Base-by-base conservation (phyloP, 2,797 vertebrate species). In the Cirrhinus mrigala region DNA sequence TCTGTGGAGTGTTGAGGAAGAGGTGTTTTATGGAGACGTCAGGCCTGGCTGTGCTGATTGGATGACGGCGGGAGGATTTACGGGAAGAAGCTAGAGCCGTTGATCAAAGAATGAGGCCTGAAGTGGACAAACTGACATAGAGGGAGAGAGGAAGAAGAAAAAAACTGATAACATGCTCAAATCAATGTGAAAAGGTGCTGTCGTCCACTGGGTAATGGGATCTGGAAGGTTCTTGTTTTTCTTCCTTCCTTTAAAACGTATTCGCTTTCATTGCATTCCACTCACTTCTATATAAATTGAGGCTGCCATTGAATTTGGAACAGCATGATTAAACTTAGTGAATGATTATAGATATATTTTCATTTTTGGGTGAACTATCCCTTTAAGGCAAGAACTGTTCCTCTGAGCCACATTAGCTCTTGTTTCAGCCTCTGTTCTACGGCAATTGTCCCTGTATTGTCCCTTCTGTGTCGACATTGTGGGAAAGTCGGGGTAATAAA, bases 91-190 rank as follows among this genome's bases (percentile, higher is more conserved):
- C 93, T 94, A 90, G 91, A 91, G 91, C 90, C 86, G 93, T 95
- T 93, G 89, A 94, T 95, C 95, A 94, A 94, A 93, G 88, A 92
- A 93, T 93, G 92, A 91, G 90, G 91, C 94, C 93, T 94, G 93
- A 92, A 91, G 92, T 90, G 87, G 90, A 92, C 92, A 91, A 91
- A 91, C 90, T 87, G 88, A 90, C 79, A 81, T 44, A 70, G 75
- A 76, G 56, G 80, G 83, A 83, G 73, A 20, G 66, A 84, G 86
- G 73, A 33, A 62, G 89, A 91, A 92, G 79, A 79, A 86, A 92
- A 91, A 94, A 6, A 44, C 40, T 15, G 3, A 69, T 50, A n/a
- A 20, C 18, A 37, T 54, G 94, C 92, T 94, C 93, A 95, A 93
- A 94, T 95, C 93, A 95, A 92, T 92, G 88, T 92, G 93, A 94